phyloP scores from a whole-genome alignment of 2,113 vertebrate species.

The Motacilla tschutschensis region DNA sequence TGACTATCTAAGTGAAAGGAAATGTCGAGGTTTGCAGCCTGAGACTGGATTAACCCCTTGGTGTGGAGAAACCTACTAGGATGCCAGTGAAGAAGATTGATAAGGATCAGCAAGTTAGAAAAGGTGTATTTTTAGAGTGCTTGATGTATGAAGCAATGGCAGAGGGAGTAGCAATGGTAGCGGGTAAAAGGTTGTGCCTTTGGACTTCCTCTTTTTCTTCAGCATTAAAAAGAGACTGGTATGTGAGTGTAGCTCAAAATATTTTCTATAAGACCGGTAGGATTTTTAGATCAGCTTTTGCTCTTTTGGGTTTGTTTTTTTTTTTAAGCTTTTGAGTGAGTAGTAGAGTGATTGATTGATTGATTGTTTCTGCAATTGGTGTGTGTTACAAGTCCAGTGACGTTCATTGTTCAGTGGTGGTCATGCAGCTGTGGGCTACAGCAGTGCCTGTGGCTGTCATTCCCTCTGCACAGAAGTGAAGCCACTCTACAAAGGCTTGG shows the following conservation, averaged over 20 bases:
- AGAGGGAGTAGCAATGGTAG: background rate
- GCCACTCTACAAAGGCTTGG: background rate
- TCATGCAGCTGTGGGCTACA: background rate
- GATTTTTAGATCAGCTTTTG: background rate
- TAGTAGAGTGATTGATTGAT: background rate
- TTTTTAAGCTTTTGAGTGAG: background rate
- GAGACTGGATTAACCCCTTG: background rate
- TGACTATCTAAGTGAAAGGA: background rate
- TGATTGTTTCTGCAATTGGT: background rate
- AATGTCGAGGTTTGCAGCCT: background rate
- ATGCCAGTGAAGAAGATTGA: background rate
- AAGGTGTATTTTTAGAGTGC: background rate
- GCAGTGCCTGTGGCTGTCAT: background rate
- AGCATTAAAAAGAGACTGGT: background rate
- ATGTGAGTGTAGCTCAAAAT: background rate
- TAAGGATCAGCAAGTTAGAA: background rate
- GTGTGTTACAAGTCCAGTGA: background rate
- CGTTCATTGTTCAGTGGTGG: fast-evolving
- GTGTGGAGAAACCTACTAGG: background rate
- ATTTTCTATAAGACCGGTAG: background rate
- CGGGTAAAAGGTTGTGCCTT: background rate
- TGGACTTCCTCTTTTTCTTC: background rate
- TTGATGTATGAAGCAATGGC: background rate
- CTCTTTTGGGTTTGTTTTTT: background rate
- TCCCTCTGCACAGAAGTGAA: background rate